Evolutionary conservation across 2,113 vertebrate genomes (phyloP).

Genomic region (Synchiropus splendidus): DNA sequence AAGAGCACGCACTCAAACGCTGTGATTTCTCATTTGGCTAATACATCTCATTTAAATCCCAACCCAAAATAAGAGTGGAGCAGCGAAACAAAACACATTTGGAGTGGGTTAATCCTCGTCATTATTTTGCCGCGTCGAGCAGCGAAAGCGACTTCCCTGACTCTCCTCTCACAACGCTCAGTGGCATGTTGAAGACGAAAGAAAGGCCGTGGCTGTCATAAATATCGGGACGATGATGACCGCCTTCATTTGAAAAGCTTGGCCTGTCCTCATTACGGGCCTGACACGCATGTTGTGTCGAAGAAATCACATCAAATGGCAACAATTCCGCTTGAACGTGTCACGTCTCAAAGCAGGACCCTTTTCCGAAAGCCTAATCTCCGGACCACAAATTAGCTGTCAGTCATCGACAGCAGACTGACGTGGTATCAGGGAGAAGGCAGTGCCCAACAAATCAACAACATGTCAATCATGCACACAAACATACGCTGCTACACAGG

Average conservation of each 20-base stretch:
- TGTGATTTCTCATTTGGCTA: no score
- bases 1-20: neutral
- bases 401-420: conserved; percentile 52
- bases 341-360: conserved; percentile 25
- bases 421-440: conserved; percentile 32
- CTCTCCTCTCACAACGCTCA: no score
- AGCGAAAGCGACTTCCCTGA: no score
- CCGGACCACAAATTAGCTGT: conserved; percentile 62
- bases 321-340: conserved; percentile 36
- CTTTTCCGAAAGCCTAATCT: conserved; percentile 62
- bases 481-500: conserved; percentile 12
- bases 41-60: no score
- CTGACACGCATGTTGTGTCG: conserved; percentile 36
- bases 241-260: conserved; percentile 18
- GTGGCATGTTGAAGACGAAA: conserved; percentile 29
- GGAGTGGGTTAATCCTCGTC: no score
- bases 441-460: conserved; percentile 55
- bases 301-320: conserved; percentile 37
- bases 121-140: no score
- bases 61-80: no score
- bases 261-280: conserved; percentile 48
- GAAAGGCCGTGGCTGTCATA: conserved; percentile 22
- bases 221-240: conserved; percentile 23
- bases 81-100: no score
- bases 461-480: conserved; percentile 50